Conservation (phyloP, 2,113 vertebrate genomes). For the Patagioenas fasciata region DNA sequence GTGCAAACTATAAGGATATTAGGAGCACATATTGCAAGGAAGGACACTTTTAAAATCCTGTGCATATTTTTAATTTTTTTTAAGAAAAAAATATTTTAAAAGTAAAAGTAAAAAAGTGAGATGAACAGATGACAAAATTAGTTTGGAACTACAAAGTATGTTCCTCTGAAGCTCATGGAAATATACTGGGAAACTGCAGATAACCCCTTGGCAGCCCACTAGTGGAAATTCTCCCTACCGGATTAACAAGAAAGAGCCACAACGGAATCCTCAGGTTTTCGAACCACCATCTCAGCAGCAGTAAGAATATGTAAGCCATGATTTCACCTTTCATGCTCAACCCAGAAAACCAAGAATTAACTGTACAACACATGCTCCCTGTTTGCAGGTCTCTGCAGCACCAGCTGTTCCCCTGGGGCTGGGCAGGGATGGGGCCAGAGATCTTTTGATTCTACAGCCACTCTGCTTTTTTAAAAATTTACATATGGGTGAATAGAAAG, state of each 20-base stretch:
- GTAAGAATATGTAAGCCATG: accelerated
- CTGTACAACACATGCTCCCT: not conserved
- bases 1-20: not conserved
- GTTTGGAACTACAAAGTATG: not conserved
- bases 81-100: not conserved
- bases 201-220: not conserved
- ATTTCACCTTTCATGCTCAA: not conserved
- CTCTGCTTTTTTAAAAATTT: not conserved
- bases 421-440: not conserved
- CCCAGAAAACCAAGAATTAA: not conserved
- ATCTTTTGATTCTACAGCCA: not conserved
- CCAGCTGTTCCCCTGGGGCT: not conserved
- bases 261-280: not conserved
- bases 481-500: not conserved
- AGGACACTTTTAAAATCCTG: not conserved
- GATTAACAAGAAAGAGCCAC: not conserved
- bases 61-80: not conserved
- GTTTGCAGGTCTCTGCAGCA: not conserved
- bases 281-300: not conserved
- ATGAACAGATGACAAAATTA: not conserved
- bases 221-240: not conserved
- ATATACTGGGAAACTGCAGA: not conserved
- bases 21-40: not conserved
- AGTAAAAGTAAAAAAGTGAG: not conserved
- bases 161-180: not conserved